Base-by-base conservation (phyloP, 2,888 invertebrate genomes). In the Aleiodes leptofemur region DNA sequence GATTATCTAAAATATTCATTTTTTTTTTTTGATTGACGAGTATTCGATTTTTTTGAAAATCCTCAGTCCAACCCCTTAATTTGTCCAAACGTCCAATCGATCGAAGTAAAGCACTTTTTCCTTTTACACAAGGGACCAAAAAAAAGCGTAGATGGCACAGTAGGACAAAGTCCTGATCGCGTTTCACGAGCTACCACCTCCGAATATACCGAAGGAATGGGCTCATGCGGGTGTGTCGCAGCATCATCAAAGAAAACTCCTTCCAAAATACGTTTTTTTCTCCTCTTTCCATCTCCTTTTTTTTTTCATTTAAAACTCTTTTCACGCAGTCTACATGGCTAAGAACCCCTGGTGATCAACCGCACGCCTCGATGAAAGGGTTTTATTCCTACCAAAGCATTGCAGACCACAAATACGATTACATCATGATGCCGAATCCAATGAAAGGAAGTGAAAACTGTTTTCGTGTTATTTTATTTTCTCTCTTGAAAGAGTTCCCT, bases 131-230 rank as follows among this genome's bases (percentile, higher is more conserved):
- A 23, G 23, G 23, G 23, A 23, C 23, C 23, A 23, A 6, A 59
- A 34, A 34, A 34, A 34, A 34, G 3, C 4, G 2, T 6, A 34
- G 34, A 34, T 34, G 34, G 29, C 51, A n/a, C 23, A 64, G 64
- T 51, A n/a, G 68, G 68, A 68, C 51, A 68, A 68, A 68, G 51
- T 61, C 31, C 51, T 83, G 87, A 89, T 89, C 89, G 88, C 83
- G 86, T 89, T 89, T 88, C 87, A 89, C 88, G 88, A 86, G 82
- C 89, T 88, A 82, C 86, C 89, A 89, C 89, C 89, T 89, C 79
- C 83, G 82, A 88, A 88, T 87, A 84, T 79, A 61, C 72, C 71
- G 72, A 73, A 73, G 64, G 48, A 48, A 64, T 23, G 43, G 64
- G 43, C 43, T 64, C 16, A 51, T 68, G 85, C 82, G 83, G 80